phyloP scores from a whole-genome alignment of 2,888 invertebrate genomes.

The Hirtodrosophila cameraria region DNA sequence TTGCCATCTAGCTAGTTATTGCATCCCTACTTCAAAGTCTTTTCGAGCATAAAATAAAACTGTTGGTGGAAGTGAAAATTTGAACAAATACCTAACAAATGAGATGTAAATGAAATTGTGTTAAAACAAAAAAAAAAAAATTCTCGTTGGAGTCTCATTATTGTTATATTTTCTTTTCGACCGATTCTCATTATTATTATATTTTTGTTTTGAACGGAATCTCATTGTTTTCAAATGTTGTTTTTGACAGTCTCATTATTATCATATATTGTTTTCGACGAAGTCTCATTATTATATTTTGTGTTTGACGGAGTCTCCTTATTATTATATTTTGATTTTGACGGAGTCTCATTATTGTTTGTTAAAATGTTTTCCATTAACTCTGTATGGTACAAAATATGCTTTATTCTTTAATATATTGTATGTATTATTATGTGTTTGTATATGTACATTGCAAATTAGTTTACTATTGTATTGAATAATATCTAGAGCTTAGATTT shows the following conservation, averaged over 20 bases:
- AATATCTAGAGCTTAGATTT: constrained; percentile 17
- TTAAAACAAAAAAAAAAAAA: neutral
- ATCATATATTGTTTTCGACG: no score
- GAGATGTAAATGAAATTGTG: no score
- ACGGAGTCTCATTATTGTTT: constrained; percentile 13
- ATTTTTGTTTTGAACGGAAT: constrained; percentile 4
- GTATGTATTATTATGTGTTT: constrained; percentile 28
- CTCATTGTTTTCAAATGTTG: constrained; percentile 10
- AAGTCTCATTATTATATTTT: constrained; percentile 17
- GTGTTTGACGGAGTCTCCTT: constrained; percentile 15
- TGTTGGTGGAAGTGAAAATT: no score
- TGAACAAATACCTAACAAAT: no score
- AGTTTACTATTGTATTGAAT: constrained; percentile 32
- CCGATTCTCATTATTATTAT: no score
- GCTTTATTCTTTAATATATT: constrained; percentile 58
- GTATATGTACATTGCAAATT: constrained; percentile 46
- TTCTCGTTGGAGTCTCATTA: constrained; percentile 12
- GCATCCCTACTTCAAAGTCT: no score
- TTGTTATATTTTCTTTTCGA: no score
- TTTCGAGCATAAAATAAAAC: no score
- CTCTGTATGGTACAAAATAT: constrained; percentile 64
- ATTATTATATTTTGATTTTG: constrained; percentile 5
- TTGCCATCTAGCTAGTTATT: no score
- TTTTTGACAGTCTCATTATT: constrained; percentile 5
- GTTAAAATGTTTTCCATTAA: constrained; percentile 17